Conservation (phyloP, 2,888 invertebrate species). For the Drosophila niveifrons region DNA sequence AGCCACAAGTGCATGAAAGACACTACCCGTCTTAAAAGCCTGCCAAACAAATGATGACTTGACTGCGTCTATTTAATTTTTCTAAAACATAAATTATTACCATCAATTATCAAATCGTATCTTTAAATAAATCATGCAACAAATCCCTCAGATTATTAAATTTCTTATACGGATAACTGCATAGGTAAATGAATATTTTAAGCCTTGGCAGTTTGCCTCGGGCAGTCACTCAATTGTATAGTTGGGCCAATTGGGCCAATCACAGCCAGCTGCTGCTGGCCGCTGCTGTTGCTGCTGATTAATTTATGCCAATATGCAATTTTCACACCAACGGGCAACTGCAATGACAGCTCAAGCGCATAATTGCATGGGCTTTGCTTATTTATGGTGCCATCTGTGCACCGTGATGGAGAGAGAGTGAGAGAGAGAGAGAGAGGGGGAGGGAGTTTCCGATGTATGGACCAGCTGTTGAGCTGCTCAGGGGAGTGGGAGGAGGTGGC, state of each 20-base stretch:
- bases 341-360: conserved; percentile 76
- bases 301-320: conserved; percentile 79
- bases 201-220: conserved; percentile 2
- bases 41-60: conserved; percentile 16
- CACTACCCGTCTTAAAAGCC: conserved; percentile 11
- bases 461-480: not conserved
- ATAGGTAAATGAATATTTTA: not conserved
- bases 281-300: conserved; percentile 54
- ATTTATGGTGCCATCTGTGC: conserved; percentile 64
- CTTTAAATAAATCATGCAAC: conserved; percentile 3
- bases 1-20: conserved; percentile 52
- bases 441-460: conserved; percentile 1
- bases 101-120: conserved; percentile 8
- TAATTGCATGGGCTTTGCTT: conserved; percentile 68
- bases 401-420: conserved; percentile 1
- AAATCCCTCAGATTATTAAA: conserved; percentile 12
- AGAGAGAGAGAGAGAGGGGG: not conserved
- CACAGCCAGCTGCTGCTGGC: conserved; percentile 49
- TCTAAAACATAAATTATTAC: not conserved
- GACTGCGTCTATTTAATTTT: conserved; percentile 16
- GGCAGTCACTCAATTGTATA: conserved; percentile 46
- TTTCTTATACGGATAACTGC: conserved; percentile 29
- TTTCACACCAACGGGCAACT: conserved; percentile 71
- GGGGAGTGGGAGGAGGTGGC: not conserved
- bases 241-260: conserved; percentile 58